These are phyloP conservation scores for Nomada goodeniana DNA, from an alignment of 2,888 invertebrate genomes.

Conservation along the genomic window DNA sequence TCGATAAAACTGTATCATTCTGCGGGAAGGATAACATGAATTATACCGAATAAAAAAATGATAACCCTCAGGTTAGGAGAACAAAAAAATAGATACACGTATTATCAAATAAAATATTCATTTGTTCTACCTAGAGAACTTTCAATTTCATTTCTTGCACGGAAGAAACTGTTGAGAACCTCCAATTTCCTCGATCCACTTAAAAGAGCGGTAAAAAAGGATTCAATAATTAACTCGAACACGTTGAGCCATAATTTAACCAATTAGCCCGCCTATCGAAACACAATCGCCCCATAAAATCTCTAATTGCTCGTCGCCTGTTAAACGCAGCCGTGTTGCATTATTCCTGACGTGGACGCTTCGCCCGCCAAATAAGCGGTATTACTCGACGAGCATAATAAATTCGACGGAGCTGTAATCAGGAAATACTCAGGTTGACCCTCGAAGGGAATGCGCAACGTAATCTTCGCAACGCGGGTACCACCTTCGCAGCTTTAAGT, in stretches of 20 bases:
- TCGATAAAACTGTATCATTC: too few relatives aligned
- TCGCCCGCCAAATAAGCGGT: not conserved
- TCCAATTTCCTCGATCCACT: not conserved
- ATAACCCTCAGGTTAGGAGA: too few relatives aligned
- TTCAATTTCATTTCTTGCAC: too few relatives aligned
- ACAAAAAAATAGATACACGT: too few relatives aligned
- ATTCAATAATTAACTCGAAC: not conserved
- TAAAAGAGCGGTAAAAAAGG: not conserved
- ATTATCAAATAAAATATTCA: too few relatives aligned
- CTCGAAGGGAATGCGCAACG: conserved; percentile 34
- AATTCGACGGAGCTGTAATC: conserved; percentile 33
- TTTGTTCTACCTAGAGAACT: too few relatives aligned
- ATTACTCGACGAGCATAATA: conserved; percentile 23
- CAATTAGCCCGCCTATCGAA: conserved; percentile 1
- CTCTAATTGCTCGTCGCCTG: conserved; percentile 12
- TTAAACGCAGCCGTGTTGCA: not conserved
- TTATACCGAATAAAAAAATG: too few relatives aligned
- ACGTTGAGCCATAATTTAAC: not conserved
- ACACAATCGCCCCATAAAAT: not conserved
- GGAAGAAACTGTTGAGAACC: not conserved
- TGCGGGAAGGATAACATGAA: too few relatives aligned
- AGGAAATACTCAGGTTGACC: conserved; percentile 44
- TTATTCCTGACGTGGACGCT: conserved; percentile 1
- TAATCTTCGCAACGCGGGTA: conserved; percentile 34
- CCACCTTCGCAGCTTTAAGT: conserved; percentile 11